These are phyloP conservation scores for Eledona agricola DNA, from an alignment of 2,888 invertebrate species.

Conservation along the genomic window DNA sequence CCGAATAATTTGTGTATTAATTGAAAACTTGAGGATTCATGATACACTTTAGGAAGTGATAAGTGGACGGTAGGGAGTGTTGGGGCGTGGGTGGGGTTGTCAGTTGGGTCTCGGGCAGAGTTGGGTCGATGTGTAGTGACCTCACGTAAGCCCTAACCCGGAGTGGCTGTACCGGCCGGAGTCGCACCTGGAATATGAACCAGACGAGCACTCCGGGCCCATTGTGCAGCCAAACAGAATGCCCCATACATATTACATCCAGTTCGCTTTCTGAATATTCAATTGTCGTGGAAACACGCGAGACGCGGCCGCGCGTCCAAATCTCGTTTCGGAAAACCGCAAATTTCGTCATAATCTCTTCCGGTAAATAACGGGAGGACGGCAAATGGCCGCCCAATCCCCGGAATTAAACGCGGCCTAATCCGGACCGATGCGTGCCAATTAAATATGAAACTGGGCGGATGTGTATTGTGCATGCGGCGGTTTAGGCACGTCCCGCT, in stretches of 20 bases:
- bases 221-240: conserved; percentile 32
- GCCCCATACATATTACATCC: conserved; percentile 34
- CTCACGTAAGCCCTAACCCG: conserved; percentile 37
- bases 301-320: conserved; percentile 10
- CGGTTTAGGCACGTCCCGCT: conserved; percentile 53
- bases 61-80: no score
- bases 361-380: conserved; percentile 25
- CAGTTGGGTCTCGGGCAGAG: neutral
- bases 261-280: conserved; percentile 38
- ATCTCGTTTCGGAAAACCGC: conserved; percentile 33
- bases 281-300: conserved; percentile 17
- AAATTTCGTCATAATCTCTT: conserved; percentile 30
- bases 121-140: conserved; percentile 28
- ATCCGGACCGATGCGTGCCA: conserved; percentile 50
- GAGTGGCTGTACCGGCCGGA: conserved; percentile 39
- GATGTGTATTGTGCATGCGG: conserved; percentile 49
- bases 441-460: conserved; percentile 57
- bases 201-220: conserved; percentile 25
- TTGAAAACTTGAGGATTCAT: no score
- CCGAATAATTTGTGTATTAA: no score
- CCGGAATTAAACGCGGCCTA: conserved; percentile 49
- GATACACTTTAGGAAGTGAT: no score
- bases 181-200: conserved; percentile 43
- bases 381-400: conserved; percentile 30
- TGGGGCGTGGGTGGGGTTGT: no score